phyloP scores from a whole-genome alignment of 2,113 vertebrate genomes.

The Noturus placidus region DNA sequence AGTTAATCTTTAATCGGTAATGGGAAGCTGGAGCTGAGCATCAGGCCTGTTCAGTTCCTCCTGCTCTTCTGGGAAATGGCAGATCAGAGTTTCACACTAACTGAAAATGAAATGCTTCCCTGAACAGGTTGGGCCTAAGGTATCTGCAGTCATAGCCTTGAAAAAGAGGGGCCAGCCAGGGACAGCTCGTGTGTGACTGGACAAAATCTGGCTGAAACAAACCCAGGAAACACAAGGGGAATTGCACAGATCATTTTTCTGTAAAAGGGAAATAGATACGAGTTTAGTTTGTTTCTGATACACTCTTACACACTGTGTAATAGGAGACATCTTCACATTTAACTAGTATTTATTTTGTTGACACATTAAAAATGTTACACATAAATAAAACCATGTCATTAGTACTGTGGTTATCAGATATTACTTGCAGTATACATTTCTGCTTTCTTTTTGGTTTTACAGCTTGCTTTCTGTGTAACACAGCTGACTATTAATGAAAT shows the following conservation, averaged over 20 bases:
- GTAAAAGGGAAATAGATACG: background rate
- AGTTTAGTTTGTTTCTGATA: background rate
- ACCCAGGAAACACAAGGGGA: constrained; percentile 5
- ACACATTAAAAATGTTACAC: background rate
- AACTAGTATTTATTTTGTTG: background rate
- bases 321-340: background rate
- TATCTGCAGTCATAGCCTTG: constrained; percentile 23
- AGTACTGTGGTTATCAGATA: background rate
- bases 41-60: constrained; percentile 39
- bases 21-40: constrained; percentile 21
- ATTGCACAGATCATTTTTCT: constrained; percentile 20
- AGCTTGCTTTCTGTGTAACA: background rate
- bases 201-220: constrained; percentile 10
- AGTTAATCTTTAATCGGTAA: constrained; percentile 53
- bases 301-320: background rate
- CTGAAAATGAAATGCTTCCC: constrained; percentile 43
- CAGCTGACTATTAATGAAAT: background rate
- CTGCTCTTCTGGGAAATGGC: constrained; percentile 44
- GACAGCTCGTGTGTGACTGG: constrained; percentile 22
- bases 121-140: constrained; percentile 2
- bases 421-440: background rate
- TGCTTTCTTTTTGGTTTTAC: background rate
- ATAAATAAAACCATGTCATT: background rate
- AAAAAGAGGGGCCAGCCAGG: constrained; percentile 28
- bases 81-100: constrained; percentile 25